Evolutionary conservation across 2,113 vertebrate genomes (phyloP), one percentile per base, ranked within the genome.

Genomic region (Ascaphus truei): DNA sequence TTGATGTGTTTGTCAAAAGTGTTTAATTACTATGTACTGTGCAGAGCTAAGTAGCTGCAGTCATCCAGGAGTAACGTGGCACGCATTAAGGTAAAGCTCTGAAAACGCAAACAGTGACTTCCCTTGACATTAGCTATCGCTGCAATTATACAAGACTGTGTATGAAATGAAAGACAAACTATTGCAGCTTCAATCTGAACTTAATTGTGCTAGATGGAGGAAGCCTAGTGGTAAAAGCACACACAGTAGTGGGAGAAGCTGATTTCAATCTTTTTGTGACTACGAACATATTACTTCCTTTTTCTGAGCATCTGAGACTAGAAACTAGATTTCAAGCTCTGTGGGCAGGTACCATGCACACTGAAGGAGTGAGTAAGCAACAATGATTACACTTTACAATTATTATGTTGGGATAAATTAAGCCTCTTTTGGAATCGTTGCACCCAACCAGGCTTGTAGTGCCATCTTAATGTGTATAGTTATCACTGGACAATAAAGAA

Each of bases 41-140:
- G 48, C 7, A 43, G 23, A 58, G 41, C 22, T 68, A 65, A 64
- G 48, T 53, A 34, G 48, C 65, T 58, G 52, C 27, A 57, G 47
- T 57, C 64, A 67, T 45, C 26, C 26, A 52, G 13, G 52, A 39
- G 51, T 45, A 68, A 68, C 43, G 45, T 43, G 50, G 36, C 9
- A 43, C 50, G 55, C 51, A 56, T 66, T 66, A 56, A 67, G 37
- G 64, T 45, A 47, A 18, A 56, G 36, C 36, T 64, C 16, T 16
- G 37, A 57, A 67, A 66, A 67, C 31, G 39, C 64, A 56, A 67
- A 56, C 64, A 63, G 26, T 57, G 64, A 56, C 64, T 23, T 67
- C 57, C 64, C 15, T 29, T 33, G 51, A 52, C 52, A 43, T 66
- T 66, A 67, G 33, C 18, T 16, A 27, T 56, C 33, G 36, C 64